Conservation (phyloP, 2,797 vertebrate species). For the Trichosurus vulpecula region DNA sequence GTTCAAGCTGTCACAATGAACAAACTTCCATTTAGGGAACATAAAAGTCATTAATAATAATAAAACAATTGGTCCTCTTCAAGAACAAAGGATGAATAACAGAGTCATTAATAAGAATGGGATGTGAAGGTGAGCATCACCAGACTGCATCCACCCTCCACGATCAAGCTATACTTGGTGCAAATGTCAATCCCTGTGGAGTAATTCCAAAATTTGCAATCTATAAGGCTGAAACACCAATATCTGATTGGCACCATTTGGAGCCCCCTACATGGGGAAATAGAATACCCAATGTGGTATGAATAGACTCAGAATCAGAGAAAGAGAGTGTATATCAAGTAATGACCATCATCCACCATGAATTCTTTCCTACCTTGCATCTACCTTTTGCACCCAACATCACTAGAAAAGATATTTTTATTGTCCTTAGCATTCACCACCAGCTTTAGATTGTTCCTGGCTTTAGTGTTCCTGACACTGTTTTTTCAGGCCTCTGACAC, state of each 20-base stretch:
- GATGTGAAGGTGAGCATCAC: not conserved
- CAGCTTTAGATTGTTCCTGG: not conserved
- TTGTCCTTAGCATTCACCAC: no score
- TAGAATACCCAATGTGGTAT: not conserved
- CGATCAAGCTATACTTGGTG: not conserved
- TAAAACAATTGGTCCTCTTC: no score
- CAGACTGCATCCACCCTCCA: no score
- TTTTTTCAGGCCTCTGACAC: not conserved
- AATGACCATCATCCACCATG: not conserved
- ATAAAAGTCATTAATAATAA: not conserved
- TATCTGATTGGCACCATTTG: not conserved
- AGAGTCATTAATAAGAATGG: not conserved
- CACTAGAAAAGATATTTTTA: not conserved
- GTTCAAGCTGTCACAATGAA: not conserved
- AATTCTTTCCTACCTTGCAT: not conserved
- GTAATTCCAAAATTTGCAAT: not conserved
- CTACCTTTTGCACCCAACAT: not conserved
- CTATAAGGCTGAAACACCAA: not conserved
- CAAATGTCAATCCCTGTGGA: not conserved
- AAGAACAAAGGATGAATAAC: no score
- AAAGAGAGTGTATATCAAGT: not conserved
- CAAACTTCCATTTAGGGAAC: not conserved
- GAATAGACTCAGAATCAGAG: not conserved
- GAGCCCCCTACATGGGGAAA: not conserved
- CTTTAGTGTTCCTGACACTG: not conserved